Base-by-base conservation (phyloP, 2,888 invertebrate species). In the Pocota personata region DNA sequence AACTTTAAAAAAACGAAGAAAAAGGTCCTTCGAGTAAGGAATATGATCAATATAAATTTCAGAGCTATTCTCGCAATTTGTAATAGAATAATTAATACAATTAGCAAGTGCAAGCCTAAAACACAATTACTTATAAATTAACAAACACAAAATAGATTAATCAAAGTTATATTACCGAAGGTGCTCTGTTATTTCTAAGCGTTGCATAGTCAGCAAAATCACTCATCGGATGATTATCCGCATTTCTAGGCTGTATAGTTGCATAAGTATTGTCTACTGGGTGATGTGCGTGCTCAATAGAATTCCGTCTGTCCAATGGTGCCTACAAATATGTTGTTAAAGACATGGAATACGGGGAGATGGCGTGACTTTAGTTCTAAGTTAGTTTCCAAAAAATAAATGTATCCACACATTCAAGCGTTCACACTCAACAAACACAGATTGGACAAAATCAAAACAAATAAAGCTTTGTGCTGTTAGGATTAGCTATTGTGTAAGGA, bases 121-220 rank as follows among this genome's bases (percentile, higher is more conserved):
- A 24, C 7, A 35, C 8, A 5, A 57, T 10, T 21, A 55, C 3
- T 24, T 40, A 43, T 12, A 62, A 62, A 30, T 10, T 37, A 76
- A 46, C 32, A 48, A 55, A 55, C 37, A 35, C 27, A n/a, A 75
- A 62, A 35, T 12, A 60, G 21, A 75, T 40, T 40, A 46, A 50
- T 10, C 19, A 62, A 77, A 55, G 24, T 79, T 71, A 72, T 43
- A 83, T 88, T 89, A 93, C 93, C 89, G 93, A 92, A 60, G 93
- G 93, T 73, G 91, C 90, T 86, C 91, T 89, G 88, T 92, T 92
- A 88, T 92, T 92, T 46, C 92, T 90, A 76, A 93, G 87, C 37
- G 93, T 93, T 52, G 93, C 93, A 89, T 93, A 93, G 77, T 93
- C 92, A 84, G 92, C 92, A 88, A 92, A 91, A 84, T 92, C 93